Base-by-base conservation (phyloP, 2,888 invertebrate genomes). In the Nomada lathburiana region DNA sequence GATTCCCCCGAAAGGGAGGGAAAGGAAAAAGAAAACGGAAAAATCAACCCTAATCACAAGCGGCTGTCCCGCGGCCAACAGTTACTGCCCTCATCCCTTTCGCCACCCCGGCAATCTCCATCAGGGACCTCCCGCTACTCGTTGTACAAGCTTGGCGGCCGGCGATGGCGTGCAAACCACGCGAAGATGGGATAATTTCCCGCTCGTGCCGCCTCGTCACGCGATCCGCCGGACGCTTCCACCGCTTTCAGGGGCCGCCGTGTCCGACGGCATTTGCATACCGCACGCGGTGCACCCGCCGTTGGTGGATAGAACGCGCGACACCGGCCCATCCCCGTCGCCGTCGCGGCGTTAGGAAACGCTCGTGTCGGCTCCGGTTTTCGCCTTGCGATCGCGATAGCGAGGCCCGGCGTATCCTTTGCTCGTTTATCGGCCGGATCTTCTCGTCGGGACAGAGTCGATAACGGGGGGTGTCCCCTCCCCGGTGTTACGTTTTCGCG, bases 121-220 rank as follows among this genome's bases (percentile, higher is more conserved):
- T 52, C 62, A 26, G 62, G 26, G 71, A 81, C 82, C 82, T 69
- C 75, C 82, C 73, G 80, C 71, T 71, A 68, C 65, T 67, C 70
- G 71, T n/a, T 42, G 62, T 65, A 71, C 77, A 77, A 53, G 59
- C 36, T 36, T 55, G 76, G 74, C 72, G 76, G 72, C 80, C 73
- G 69, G 23, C 76, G 79, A 86, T 88, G 76, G 72, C 76, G 72
- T 83, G 86, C 77, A 82, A 80, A 84, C 74, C 80, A 82, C 68
- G 65, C 82, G 77, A 84, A 82, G 87, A 89, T 88, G 85, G 89
- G 88, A 91, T 91, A 91, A 91, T 91, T 91, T 90, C 81, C 86
- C 83, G 89, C 89, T 88, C 86, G 87, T 90, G 89, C 88, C 83
- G 76, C 70, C 77, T 71, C 85, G 85, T 87, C 91, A 91, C 89